phyloP scores from a whole-genome alignment of 2,797 vertebrate genomes.

The Dipus sagitta region DNA sequence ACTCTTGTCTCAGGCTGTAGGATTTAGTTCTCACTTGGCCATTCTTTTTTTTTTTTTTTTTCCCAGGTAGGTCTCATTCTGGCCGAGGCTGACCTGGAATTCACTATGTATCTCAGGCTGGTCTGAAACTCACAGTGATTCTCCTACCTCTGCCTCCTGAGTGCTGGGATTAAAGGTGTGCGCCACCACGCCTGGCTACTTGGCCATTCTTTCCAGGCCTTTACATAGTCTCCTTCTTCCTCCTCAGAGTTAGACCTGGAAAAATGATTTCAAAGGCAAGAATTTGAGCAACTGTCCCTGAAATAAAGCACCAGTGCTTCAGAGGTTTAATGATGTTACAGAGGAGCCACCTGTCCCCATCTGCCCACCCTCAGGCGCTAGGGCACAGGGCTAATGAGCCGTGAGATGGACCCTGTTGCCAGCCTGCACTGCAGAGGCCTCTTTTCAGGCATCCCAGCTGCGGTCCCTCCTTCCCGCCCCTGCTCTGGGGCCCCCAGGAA shows the following conservation, averaged over 20 bases:
- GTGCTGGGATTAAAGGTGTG: no score
- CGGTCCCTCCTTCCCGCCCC: not conserved
- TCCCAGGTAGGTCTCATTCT: no score
- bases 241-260: slow-evolving; percentile 25
- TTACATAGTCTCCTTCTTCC: not conserved
- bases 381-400: not conserved
- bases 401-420: accelerated
- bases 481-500: not conserved
- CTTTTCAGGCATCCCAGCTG: accelerated
- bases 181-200: no score
- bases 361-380: not conserved
- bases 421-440: accelerated
- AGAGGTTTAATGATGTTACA: not conserved
- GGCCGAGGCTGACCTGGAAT: no score
- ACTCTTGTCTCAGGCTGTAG: not conserved
- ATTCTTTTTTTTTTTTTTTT: not conserved
- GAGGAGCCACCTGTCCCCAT: slow-evolving; percentile 12
- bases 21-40: not conserved
- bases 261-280: slow-evolving; percentile 50
- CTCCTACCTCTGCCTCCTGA: no score
- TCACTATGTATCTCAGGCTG: no score
- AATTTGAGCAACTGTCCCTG: not conserved
- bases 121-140: no score
- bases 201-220: not conserved
- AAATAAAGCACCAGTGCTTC: not conserved